Base-by-base conservation (phyloP, 2,797 vertebrate genomes). In the Coracias cyanogaster region DNA sequence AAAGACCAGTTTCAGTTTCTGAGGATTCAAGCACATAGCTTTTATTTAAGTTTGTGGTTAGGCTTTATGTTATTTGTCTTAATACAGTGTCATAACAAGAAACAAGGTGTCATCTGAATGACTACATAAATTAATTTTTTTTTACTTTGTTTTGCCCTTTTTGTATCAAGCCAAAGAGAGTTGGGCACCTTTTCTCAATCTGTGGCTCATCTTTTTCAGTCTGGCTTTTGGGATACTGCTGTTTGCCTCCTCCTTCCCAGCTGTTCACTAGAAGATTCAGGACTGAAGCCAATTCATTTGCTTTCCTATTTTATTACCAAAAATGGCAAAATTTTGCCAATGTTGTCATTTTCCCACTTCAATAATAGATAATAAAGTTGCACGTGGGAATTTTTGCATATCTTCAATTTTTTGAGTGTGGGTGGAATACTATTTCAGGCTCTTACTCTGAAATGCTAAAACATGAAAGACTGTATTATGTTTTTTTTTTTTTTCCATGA, bases 321-420 rank as follows among this genome's bases (percentile, higher is more conserved):
- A 97, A 96, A 96, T 91, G 94, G 94, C 82, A 96, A 96, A 88
- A 91, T 74, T 95, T 96, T 96, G 91, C 95, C 87, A 96, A 89
- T 96, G 96, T 96, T 96, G 91, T 96, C 72, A 93, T 95, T 96
- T 91, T 91, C 62, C 54, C 46, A 82, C 73, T 94, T 96, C 94
- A 97, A 79, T 96, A 96, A 95, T 94, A 94, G 89, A 93, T 94
- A 97, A 97, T 94, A 95, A 96, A 94, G 46, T 93, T 94, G 84
- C 95, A 97, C 45, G 39, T 95, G 89, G 86, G 89, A 95, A 90
- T 90, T 96, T 93, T 93, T 95, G 76, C 91, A 88, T 89, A 78
- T 94, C 87, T 96, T 96, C 90, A 92, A 6, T 80, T 97, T 95
- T 95, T 93, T 70, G 21, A 71, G 48, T 91, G 96, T 94, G 93